phyloP scores from a whole-genome alignment of 2,888 invertebrate species.

The Ashinkailepas kermadecensis region DNA sequence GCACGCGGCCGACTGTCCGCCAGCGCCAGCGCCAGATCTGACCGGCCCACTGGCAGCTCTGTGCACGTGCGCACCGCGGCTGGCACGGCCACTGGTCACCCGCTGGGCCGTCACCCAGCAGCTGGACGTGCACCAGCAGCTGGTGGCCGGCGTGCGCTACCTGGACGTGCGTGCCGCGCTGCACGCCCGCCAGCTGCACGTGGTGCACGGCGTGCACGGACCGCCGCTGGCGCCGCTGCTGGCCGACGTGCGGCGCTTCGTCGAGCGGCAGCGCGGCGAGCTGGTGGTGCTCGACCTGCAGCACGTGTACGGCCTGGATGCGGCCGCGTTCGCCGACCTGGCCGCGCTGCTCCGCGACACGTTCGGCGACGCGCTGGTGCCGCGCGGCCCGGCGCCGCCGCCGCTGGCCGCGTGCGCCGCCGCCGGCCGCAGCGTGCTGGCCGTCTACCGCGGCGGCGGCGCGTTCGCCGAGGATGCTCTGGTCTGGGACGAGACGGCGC shows the following conservation, averaged over 20 bases:
- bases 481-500: neutral
- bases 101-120: constrained; percentile 19
- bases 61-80: neutral
- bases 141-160: constrained; percentile 8
- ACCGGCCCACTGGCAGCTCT: neutral
- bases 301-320: constrained; percentile 11
- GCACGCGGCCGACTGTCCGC: neutral
- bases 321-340: neutral
- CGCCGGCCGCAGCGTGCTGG: neutral
- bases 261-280: neutral
- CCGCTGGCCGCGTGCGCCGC: neutral
- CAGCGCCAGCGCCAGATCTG: neutral
- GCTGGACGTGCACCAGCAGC: neutral
- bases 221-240: constrained; percentile 15
- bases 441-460: neutral
- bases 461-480: neutral
- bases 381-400: neutral
- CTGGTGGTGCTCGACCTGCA: neutral
- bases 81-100: neutral
- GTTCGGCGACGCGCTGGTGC: constrained; percentile 3
- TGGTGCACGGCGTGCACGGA: constrained; percentile 17
- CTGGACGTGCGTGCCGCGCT: constrained; percentile 4
- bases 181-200: neutral
- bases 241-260: neutral
- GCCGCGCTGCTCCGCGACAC: neutral